phyloP scores from a whole-genome alignment of 1,140 invertebrate genomes.

The Magallana gigas region DNA sequence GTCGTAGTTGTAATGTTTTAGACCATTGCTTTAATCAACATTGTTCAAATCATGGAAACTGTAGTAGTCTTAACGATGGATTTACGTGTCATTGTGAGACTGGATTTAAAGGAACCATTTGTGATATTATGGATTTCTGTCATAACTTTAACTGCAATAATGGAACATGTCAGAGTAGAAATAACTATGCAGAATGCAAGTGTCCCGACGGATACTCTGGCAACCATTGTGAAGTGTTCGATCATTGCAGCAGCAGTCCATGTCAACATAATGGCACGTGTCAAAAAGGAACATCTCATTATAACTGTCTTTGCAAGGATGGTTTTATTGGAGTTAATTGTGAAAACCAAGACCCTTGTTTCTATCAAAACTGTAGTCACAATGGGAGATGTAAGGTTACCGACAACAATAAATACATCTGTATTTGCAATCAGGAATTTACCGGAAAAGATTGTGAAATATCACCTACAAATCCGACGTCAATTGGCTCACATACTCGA shows the following conservation, averaged over 20 bases:
- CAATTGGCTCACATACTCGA: background rate
- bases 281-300: background rate
- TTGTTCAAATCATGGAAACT: slow-evolving; percentile 17
- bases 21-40: slow-evolving; percentile 36
- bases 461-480: background rate
- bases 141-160: background rate
- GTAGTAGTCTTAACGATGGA: background rate
- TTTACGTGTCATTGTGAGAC: background rate
- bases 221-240: slow-evolving; percentile 33
- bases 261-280: slow-evolving; percentile 17
- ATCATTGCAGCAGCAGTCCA: background rate
- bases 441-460: background rate
- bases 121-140: background rate
- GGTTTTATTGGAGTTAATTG: background rate
- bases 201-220: background rate
- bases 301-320: background rate
- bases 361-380: background rate
- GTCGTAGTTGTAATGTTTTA: background rate
- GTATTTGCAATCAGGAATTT: background rate
- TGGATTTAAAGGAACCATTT: slow-evolving; percentile 33
- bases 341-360: background rate
- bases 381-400: background rate
- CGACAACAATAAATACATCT: background rate
- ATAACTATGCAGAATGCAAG: background rate
- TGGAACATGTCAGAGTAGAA: background rate